Base-by-base conservation (phyloP, 1,140 invertebrate genomes). In the Drosophila punjabiensis region DNA sequence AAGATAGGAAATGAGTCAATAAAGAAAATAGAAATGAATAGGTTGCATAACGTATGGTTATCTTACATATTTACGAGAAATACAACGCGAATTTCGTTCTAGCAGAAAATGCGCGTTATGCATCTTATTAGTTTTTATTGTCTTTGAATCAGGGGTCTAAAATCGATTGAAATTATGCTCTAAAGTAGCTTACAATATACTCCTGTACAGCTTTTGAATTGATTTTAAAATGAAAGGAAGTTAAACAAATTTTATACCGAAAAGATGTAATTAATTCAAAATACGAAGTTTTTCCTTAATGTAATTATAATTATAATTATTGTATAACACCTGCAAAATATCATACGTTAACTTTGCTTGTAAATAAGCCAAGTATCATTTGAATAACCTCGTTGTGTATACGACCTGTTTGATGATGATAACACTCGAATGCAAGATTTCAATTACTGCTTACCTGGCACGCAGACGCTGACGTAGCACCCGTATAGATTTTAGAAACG, bases 401-500 rank as follows among this genome's bases (percentile, higher is more conserved):
- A 60, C 16, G 28, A 78, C 37, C 50, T 43, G 20, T 67, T 77
- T 67, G 48, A 77, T 67, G 37, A 73, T 58, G 8, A 28, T 24
- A 58, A 39, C n/a, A 61, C 58, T 58, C 28, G 20, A 69, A 68
- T 43, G 43, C 64, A 78, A 41, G 37, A 66, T 70, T 35, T 48
- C 60, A 39, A 41, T 58, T 68, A 81, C 53, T 81, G 84, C 84
- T 83, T 88, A 64, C 66, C 66, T 77, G 63, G 69, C 68, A 71
- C 63, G 53, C 66, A 43, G 45, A 60, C 66, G 67, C 74, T 63
- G 61, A 28, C 30, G 18, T 28, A 70, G 60, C 61, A 67, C 55
- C 24, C 28, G 18, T n/a, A 32, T 58, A 58, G 55, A 16, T 28
- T 24, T 39, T 39, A 14, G 1, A n/a, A 39, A 8, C 45, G 0